A percentile compares a stretch with the other conserved stretches of the same genome.
Evolutionary conservation across 1,140 invertebrate species (phyloP).

Genomic region (Pinna nobilis): DNA sequence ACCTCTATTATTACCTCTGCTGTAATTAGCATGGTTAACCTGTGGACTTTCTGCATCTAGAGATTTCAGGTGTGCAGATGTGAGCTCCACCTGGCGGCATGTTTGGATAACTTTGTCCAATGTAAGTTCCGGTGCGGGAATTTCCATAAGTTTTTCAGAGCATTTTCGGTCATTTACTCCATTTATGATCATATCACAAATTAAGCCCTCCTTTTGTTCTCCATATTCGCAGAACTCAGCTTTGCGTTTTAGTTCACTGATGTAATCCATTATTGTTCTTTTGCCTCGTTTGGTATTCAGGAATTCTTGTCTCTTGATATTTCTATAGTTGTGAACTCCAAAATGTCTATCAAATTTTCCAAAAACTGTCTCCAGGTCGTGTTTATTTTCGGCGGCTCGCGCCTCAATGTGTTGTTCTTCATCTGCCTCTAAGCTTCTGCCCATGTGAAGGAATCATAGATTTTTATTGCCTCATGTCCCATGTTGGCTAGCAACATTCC

Average conservation of each 20-base stretch:
- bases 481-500: slow-evolving; percentile 11
- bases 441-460: slow-evolving; percentile 22
- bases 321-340: slow-evolving; percentile 40
- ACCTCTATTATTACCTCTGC: neutral
- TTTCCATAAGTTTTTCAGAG: slow-evolving; percentile 47
- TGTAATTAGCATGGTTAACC: slow-evolving; percentile 5
- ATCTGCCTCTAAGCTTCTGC: slow-evolving; percentile 10
- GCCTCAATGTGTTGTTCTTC: neutral
- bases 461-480: slow-evolving; percentile 10
- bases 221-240: slow-evolving; percentile 47
- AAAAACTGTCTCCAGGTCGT: slow-evolving; percentile 18
- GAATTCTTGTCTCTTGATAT: slow-evolving; percentile 41
- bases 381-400: slow-evolving; percentile 9
- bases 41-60: slow-evolving; percentile 6
- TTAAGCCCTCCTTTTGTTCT: slow-evolving; percentile 38
- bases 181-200: slow-evolving; percentile 48
- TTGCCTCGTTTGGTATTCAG: slow-evolving; percentile 37
- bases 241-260: slow-evolving; percentile 33
- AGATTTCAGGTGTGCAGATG: slow-evolving; percentile 28
- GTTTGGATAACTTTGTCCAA: slow-evolving; percentile 38
- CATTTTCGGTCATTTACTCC: slow-evolving; percentile 37
- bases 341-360: slow-evolving; percentile 28
- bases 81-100: slow-evolving; percentile 42
- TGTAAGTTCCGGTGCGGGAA: slow-evolving; percentile 19
- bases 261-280: slow-evolving; percentile 41